Percentiles rank a stretch among this genome's conserved stretches.
These are phyloP conservation scores for Ceramica pisi DNA, from an alignment of 2,888 invertebrate species.

Conservation along the genomic window DNA sequence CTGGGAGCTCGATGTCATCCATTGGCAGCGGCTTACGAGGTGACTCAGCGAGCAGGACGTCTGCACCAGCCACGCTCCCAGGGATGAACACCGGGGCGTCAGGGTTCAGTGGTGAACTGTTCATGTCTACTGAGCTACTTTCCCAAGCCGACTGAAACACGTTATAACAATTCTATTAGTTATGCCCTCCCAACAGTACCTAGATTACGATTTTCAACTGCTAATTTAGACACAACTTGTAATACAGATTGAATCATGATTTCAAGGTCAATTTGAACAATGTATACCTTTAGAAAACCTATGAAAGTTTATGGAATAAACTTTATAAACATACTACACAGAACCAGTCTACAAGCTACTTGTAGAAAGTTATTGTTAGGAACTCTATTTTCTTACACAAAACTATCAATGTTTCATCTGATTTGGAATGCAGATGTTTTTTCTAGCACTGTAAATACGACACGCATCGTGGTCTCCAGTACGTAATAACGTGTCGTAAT, in stretches of 20 bases:
- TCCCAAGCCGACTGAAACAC: conserved; percentile 87
- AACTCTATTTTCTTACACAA: conserved; percentile 20
- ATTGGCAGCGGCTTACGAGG: conserved; percentile 93
- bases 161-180: conserved; percentile 34
- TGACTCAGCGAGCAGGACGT: conserved; percentile 92
- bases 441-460: conserved; percentile 37
- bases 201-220: conserved; percentile 22
- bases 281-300: conserved; percentile 18
- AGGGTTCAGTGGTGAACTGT: conserved; percentile 95
- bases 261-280: conserved; percentile 43
- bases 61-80: conserved; percentile 88
- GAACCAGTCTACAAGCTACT: neutral
- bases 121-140: conserved; percentile 91
- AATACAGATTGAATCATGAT: conserved; percentile 59
- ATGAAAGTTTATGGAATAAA: conserved; percentile 17
- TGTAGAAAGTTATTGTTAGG: conserved; percentile 6
- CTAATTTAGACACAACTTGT: conserved; percentile 43
- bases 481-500: conserved; percentile 8
- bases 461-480: conserved; percentile 4
- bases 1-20: conserved; percentile 92
- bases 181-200: conserved; percentile 28
- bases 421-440: conserved; percentile 43
- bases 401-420: conserved; percentile 26
- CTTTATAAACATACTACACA: neutral
- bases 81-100: conserved; percentile 97